phyloP scores from a whole-genome alignment of 2,113 vertebrate genomes.

The Mirounga angustirostris region DNA sequence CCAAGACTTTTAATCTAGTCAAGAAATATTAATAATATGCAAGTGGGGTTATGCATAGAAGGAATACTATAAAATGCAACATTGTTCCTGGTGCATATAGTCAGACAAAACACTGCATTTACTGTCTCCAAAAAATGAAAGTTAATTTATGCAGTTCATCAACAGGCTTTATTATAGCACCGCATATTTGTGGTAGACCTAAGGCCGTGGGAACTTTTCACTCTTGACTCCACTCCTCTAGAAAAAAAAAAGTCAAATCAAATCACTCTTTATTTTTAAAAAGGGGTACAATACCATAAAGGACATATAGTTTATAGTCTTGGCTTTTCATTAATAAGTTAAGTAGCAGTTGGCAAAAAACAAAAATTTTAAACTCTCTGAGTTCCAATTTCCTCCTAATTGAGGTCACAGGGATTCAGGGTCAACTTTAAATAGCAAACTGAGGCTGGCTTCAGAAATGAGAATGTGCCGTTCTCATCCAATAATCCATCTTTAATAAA shows the following conservation, averaged over 20 bases:
- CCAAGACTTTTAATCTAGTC: constrained; percentile 86
- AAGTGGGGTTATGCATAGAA: constrained; percentile 71
- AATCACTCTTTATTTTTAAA: constrained; percentile 5
- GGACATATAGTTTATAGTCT: neutral
- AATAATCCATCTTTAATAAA: constrained; percentile 49
- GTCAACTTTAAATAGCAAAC: neutral
- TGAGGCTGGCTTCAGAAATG: constrained; percentile 6
- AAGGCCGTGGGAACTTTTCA: constrained; percentile 60
- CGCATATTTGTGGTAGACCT: constrained; percentile 61
- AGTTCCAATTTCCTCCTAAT: constrained; percentile 27
- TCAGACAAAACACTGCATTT: constrained; percentile 81
- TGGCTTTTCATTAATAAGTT: neutral
- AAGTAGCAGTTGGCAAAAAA: neutral
- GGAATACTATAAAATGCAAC: constrained; percentile 77
- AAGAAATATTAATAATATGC: constrained; percentile 85
- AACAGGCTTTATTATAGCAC: constrained; percentile 61
- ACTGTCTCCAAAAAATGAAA: constrained; percentile 82
- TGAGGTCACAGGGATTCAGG: neutral
- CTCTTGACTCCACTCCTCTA: constrained; percentile 60
- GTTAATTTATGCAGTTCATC: constrained; percentile 80
- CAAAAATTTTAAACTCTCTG: neutral
- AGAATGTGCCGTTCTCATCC: neutral
- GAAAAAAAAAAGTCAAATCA: neutral
- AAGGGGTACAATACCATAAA: neutral
- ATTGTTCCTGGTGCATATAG: constrained; percentile 76